Evolutionary conservation across 2,888 invertebrate species (phyloP), one percentile per base, ranked within the genome.

Genomic region (Cephus pulcher): DNA sequence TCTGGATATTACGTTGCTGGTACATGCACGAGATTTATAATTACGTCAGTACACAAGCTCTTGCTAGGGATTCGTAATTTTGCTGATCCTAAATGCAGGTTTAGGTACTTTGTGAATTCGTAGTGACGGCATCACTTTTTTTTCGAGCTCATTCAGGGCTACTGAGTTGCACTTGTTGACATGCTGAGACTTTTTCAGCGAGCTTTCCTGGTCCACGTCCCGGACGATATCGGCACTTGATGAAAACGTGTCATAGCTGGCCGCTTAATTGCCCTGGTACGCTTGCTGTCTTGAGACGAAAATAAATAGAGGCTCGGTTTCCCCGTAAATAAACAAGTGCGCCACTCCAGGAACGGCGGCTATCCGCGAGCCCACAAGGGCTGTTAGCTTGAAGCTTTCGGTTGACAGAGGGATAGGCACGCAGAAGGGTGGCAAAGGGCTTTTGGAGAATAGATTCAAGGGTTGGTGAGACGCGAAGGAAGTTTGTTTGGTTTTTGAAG

Each of bases 241-340:
- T 56, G 56, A 56, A 56, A 56, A 15, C 23, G 56, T 56, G 23
- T 23, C 56, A 23, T 56, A 56, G 56, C 56, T 9, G 9, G 23
- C 6, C 23, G 56, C 9, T 56, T 56, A 56, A 56, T 56, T 56
- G 56, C 56, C 56, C 23, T 56, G 56, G 23, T 56, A 9, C 2
- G 56, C 23, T 56, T 56, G 56, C 56, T 69, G 35, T 73, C 74
- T 74, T 68, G 33, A 56, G 77, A 77, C 74, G 23, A 77, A 74
- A 34, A 34, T 77, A 74, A 77, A 77, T 77, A 74, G 15, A 32
- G 30, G 23, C 74, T 56, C 34, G 32, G 34, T 75, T 75, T 70
- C n/a, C 70, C 81, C 81, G 82, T 82, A 84, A 84, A 84, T 84
- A 85, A 86, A 83, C 82, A 80, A 71, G 77, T 76, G 77, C 74